Base-by-base conservation (phyloP, 2,113 vertebrate species). In the Caloenas nicobarica region DNA sequence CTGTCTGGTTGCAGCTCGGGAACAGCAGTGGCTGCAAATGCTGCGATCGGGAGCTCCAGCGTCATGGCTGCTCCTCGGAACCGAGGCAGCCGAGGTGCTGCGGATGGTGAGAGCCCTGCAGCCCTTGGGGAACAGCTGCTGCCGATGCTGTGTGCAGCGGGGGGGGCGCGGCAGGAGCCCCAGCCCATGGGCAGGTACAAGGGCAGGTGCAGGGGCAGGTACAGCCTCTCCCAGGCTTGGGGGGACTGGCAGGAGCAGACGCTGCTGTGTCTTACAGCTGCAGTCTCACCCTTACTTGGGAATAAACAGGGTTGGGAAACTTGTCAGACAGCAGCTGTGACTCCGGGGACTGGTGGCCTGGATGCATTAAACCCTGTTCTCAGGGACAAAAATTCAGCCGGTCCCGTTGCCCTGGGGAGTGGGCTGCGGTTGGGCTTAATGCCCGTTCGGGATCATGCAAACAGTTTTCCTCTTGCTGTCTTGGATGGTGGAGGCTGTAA, bases 401-500 rank as follows among this genome's bases (percentile, higher is more conserved):
- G 26, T 26, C 18, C 68, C 33, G 4, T 11, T 7, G 2, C 12
- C 33, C 28, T 0, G 1, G 44, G 44, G 44, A n/a, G 42, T 16
- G 62, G 16, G 22, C 36, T 76, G 66, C 3, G 3, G 8, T 10
- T 18, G 3, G 46, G 29, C n/a, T 88, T 73, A 25, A 0, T 6
- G 22, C 34, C 65, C 24, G 0, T 21, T 28, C 57, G 14, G 60
- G 26, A 18, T 62, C 60, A 1, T 54, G 31, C n/a, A 2, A 29
- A 29, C 33, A 1, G 28, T 69, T 65, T 40, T 58, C 18, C 54
- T 81, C 24, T 16, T 3, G 42, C 57, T 33, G 7, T 9, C 36
- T 68, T 0, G 0, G 13, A 1, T 3, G 8, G 14, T 2, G 26
- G 48, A n/a, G 61, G 15, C 22, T 78, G 31, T 16, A 7, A 51